Base-by-base conservation (phyloP, 2,888 invertebrate genomes). In the Imbricaverruca yamaguchii region DNA sequence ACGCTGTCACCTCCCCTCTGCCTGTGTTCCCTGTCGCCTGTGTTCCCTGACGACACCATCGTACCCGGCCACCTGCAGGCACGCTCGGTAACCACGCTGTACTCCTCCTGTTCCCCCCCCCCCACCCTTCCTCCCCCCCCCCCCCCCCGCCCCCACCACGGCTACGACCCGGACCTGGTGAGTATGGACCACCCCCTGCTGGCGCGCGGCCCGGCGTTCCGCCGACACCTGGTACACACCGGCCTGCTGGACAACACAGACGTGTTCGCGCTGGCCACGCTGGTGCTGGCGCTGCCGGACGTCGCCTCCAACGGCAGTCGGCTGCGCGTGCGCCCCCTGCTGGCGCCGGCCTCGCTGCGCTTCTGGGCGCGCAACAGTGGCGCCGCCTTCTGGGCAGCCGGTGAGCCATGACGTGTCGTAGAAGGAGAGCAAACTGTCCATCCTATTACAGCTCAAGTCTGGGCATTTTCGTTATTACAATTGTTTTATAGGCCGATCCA, bases 161-260 rank as follows among this genome's bases (percentile, higher is more conserved):
- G 88, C 10, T 88, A 86, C 83, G 85, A 87, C 83, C 87, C 87
- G 84, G 85, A 85, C 80, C 81, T 86, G 7, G 81, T 83, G 12
- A 85, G 85, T 79, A 89, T 89, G 89, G 87, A 87, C 83, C 87
- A 88, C 25, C 85, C 88, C 80, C 88, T 89, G 83, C 84, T 88
- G 25, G 89, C 87, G 6, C 86, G 85, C 84, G 88, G 89, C 23
- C 89, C 88, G 0, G 85, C 85, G 61, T 86, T 89, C 82, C 85
- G 85, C 69, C 82, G 83, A 63, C 85, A 86, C 65, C 83, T 74
- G 10, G 53, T 84, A 80, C 84, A 85, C 2, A 80, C 83, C 1
- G 83, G 85, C 13, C 85, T 86, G 7, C 86, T 88, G 74, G 84
- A 86, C 57, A 86, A 86, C 80, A 86, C 88, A n/a, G 88, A 89